Evolutionary conservation across 2,113 vertebrate genomes (phyloP).

Genomic region (Saimiri boliviensis): DNA sequence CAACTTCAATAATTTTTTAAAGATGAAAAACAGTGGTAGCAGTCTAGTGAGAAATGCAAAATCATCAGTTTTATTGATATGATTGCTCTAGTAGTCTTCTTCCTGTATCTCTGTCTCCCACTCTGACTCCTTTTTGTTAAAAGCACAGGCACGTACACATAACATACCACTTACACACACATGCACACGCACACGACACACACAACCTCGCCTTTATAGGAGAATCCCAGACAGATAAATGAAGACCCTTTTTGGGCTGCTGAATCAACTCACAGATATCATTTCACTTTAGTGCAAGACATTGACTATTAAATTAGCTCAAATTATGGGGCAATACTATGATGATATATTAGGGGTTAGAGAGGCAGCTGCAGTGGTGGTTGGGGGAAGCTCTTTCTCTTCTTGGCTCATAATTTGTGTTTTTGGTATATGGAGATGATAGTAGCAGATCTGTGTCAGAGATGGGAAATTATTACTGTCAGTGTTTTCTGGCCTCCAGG

Average conservation of each 20-base stretch:
- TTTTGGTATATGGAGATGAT: slow-evolving; percentile 74
- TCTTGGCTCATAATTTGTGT: slow-evolving; percentile 75
- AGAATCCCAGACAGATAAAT: slow-evolving; percentile 24
- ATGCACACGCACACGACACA: too few relatives aligned
- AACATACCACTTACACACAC: neutral
- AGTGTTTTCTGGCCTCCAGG: slow-evolving; percentile 78
- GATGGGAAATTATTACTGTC: slow-evolving; percentile 79
- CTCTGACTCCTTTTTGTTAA: neutral
- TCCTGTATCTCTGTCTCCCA: neutral
- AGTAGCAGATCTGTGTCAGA: slow-evolving; percentile 71
- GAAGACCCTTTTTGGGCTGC: slow-evolving; percentile 50
- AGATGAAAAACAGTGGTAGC: neutral
- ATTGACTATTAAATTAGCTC: slow-evolving; percentile 63
- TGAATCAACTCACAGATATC: slow-evolving; percentile 52
- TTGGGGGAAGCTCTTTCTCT: slow-evolving; percentile 67
- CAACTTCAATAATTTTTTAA: neutral
- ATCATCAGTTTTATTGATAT: slow-evolving; percentile 33
- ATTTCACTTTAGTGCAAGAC: slow-evolving; percentile 54
- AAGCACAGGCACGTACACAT: neutral
- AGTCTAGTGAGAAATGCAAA: slow-evolving; percentile 35
- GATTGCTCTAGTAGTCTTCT: neutral
- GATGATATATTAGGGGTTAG: slow-evolving; percentile 61
- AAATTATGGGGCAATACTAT: slow-evolving; percentile 73
- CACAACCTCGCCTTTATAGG: neutral
- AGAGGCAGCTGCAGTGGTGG: neutral